phyloP scores from a whole-genome alignment of 2,113 vertebrate species.

The Oenanthe oenanthe region DNA sequence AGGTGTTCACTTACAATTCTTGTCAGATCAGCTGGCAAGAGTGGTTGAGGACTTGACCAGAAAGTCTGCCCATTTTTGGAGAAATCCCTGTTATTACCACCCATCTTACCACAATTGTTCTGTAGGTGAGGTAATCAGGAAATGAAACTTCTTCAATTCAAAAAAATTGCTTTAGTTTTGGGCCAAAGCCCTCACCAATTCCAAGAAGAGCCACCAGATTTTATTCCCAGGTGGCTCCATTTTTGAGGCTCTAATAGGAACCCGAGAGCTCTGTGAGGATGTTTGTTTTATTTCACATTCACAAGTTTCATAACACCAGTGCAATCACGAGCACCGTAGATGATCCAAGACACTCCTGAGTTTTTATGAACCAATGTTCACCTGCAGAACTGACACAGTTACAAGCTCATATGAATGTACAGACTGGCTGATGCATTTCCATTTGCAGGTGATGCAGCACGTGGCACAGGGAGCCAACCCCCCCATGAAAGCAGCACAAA shows the following conservation, averaged over 20 bases:
- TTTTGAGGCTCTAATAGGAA: not conserved
- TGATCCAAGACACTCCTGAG: not conserved
- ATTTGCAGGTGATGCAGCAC: constrained; percentile 4
- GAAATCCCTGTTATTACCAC: not conserved
- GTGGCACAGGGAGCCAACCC: constrained; percentile 22
- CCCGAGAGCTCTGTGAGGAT: not conserved
- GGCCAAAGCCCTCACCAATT: not conserved
- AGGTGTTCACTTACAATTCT: not conserved
- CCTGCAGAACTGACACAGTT: constrained; percentile 42
- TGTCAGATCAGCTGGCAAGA: not conserved
- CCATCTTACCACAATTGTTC: constrained; percentile 9
- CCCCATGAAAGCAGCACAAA: constrained; percentile 47
- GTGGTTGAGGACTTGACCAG: not conserved
- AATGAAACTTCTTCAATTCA: not conserved
- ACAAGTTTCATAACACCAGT: not conserved
- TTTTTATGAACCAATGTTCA: not conserved
- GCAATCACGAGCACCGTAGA: not conserved
- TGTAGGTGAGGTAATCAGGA: not conserved
- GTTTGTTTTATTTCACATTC: not conserved
- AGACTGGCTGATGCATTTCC: not conserved
- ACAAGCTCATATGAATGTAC: not conserved
- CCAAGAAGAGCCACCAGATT: not conserved
- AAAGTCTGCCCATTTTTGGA: constrained; percentile 13
- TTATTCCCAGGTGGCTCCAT: not conserved
- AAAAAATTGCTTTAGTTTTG: not conserved